Percentiles rank a stretch among this genome's conserved stretches.
These are phyloP conservation scores for Orthosia gothica DNA, from an alignment of 2,888 invertebrate genomes.

Conservation along the genomic window DNA sequence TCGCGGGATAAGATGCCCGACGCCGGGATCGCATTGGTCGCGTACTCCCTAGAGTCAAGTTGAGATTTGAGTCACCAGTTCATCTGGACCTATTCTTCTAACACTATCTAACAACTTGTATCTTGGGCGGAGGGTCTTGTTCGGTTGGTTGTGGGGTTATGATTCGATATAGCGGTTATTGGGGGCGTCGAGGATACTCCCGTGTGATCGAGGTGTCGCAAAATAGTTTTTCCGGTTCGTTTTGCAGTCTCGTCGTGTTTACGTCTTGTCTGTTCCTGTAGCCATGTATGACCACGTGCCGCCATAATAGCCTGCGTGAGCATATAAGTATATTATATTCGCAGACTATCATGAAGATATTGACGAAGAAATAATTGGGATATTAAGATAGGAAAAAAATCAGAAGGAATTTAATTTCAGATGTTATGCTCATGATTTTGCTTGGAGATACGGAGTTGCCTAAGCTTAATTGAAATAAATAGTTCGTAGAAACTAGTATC, in stretches of 20 bases:
- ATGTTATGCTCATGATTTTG: background rate
- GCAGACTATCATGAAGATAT: slow-evolving; percentile 32
- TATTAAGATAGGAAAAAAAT: slow-evolving; percentile 16
- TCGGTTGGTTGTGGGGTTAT: slow-evolving; percentile 70
- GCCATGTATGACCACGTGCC: background rate
- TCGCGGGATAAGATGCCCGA: slow-evolving; percentile 74
- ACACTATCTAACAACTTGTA: slow-evolving; percentile 33
- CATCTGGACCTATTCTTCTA: slow-evolving; percentile 57
- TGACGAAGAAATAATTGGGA: slow-evolving; percentile 22
- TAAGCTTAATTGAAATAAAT: background rate
- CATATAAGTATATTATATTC: slow-evolving; percentile 32
- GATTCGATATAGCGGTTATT: slow-evolving; percentile 86
- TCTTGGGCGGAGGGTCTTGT: slow-evolving; percentile 51
- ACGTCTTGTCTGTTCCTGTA: slow-evolving; percentile 35
- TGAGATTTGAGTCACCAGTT: slow-evolving; percentile 75
- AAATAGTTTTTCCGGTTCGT: slow-evolving; percentile 85
- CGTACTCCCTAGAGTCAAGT: slow-evolving; percentile 80
- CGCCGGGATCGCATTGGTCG: slow-evolving; percentile 81
- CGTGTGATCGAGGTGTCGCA: slow-evolving; percentile 82
- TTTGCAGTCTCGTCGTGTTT: slow-evolving; percentile 74
- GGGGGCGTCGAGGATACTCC: slow-evolving; percentile 77
- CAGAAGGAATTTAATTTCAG: background rate
- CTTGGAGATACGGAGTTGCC: background rate
- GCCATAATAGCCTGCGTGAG: background rate
- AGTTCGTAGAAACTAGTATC: background rate